Conservation (phyloP, 2,797 vertebrate species). For the Macropus fuliginosus region DNA sequence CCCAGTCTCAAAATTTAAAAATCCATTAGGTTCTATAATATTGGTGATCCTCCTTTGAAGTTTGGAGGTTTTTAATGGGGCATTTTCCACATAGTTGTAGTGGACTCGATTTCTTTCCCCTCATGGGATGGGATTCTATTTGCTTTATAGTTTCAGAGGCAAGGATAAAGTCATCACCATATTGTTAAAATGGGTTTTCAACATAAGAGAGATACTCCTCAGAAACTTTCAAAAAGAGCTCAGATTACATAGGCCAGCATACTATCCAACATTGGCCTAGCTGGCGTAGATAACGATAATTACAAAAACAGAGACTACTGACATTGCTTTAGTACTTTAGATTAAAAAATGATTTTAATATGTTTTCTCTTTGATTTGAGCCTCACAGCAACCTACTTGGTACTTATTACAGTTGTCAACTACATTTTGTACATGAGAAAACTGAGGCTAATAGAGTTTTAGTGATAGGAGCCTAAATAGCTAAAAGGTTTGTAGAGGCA, state of each 20-base stretch:
- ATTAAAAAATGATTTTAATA: background rate
- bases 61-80: background rate
- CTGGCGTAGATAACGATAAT: background rate
- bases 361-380: background rate
- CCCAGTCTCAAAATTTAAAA: background rate
- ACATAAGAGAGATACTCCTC: conserved; percentile 66
- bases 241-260: background rate
- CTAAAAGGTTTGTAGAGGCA: no score
- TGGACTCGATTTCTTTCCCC: background rate
- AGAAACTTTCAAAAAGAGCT: conserved; percentile 50
- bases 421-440: no score
- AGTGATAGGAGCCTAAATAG: no score
- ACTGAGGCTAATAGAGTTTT: no score
- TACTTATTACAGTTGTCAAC: no score
- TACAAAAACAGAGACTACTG: background rate
- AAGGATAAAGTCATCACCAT: conserved; percentile 66
- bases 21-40: background rate
- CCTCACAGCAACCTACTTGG: background rate
- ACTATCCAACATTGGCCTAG: background rate
- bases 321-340: background rate
- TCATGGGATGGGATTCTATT: conserved; percentile 4
- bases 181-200: conserved; percentile 56
- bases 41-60: background rate
- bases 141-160: conserved; percentile 64
- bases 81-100: background rate